Conservation (phyloP, 2,113 vertebrate genomes). For the Varanus komodoensis region DNA sequence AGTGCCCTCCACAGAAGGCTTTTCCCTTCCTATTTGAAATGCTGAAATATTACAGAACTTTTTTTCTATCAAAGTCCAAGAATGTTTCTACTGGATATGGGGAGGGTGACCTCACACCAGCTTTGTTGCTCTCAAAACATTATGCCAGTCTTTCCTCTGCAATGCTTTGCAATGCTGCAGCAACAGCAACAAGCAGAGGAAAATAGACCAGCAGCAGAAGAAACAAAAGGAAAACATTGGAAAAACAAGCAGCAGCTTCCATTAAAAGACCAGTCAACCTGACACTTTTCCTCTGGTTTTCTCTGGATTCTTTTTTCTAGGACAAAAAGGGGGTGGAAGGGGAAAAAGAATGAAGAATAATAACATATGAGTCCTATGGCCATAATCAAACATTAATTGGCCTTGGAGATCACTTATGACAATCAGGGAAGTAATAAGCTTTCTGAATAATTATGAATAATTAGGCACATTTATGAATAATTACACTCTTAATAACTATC, state of each 20-base stretch:
- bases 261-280: slow-evolving; percentile 64
- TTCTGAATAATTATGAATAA: slow-evolving; percentile 87
- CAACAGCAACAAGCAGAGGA: slow-evolving; percentile 75
- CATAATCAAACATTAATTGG: slow-evolving; percentile 81
- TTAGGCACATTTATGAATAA: slow-evolving; percentile 86
- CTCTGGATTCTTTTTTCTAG: slow-evolving; percentile 60
- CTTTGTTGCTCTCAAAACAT: neutral
- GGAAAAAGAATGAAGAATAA: slow-evolving; percentile 36
- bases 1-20: neutral
- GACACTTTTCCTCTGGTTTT: slow-evolving; percentile 34
- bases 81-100: neutral
- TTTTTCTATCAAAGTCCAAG: neutral
- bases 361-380: slow-evolving; percentile 70
- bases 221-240: slow-evolving; percentile 66
- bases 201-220: slow-evolving; percentile 73
- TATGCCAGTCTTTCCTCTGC: neutral
- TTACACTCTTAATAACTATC: slow-evolving; percentile 85
- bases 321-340: slow-evolving; percentile 46
- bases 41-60: neutral
- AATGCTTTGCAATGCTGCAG: too few relatives aligned
- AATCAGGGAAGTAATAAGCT: slow-evolving; percentile 82
- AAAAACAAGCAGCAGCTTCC: slow-evolving; percentile 56
- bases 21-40: neutral
- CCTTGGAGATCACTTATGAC: slow-evolving; percentile 79
- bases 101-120: neutral